Evolutionary conservation across 2,888 invertebrate species (phyloP).

Genomic region (Melieria picta): DNA sequence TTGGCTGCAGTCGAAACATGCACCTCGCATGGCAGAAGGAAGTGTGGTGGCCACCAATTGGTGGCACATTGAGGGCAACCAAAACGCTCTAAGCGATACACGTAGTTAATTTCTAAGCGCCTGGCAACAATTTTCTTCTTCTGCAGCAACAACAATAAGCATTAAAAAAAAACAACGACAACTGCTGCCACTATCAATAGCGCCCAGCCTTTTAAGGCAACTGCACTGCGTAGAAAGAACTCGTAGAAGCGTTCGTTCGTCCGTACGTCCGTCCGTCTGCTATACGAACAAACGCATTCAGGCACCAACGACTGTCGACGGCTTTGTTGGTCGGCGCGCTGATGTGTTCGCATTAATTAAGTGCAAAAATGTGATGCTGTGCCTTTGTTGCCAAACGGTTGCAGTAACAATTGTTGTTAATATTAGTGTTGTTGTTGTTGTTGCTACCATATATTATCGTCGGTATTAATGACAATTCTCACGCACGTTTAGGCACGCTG

Average conservation of each 20-base stretch:
- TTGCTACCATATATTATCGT: background rate
- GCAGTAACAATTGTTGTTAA: background rate
- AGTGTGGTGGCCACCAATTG: too few relatives aligned
- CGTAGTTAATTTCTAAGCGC: constrained; percentile 7
- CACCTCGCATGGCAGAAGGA: background rate
- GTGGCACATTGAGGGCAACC: too few relatives aligned
- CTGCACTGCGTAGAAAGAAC: background rate
- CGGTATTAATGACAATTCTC: constrained; percentile 4
- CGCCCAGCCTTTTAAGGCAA: background rate
- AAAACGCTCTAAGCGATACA: background rate
- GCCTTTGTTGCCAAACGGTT: background rate
- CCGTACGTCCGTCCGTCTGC: background rate
- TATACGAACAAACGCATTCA: background rate
- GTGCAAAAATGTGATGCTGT: constrained; percentile 4
- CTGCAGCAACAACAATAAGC: background rate
- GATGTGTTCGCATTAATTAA: constrained; percentile 7
- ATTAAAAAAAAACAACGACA: background rate
- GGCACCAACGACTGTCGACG: background rate
- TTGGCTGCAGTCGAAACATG: background rate
- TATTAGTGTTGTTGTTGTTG: background rate
- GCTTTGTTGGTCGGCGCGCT: background rate
- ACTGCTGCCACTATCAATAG: background rate
- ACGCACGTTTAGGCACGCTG: background rate
- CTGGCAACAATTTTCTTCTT: constrained; percentile 2
- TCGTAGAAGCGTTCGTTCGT: background rate